Percentiles rank a stretch among this genome's conserved stretches.
Conservation (phyloP, 2,113 vertebrate species). For the Carlito syrichta region DNA sequence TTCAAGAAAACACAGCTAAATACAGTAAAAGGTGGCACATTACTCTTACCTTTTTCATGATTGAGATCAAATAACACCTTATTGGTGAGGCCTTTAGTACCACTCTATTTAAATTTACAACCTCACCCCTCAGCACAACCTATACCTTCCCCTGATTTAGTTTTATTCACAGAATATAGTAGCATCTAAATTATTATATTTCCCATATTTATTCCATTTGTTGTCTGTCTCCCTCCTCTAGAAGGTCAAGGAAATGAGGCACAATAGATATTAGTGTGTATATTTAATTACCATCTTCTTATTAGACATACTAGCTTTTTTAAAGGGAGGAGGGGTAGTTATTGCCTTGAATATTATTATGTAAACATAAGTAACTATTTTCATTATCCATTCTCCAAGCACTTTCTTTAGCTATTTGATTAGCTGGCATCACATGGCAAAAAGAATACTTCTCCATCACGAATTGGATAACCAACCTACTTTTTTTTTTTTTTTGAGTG, state of each 20-base stretch:
- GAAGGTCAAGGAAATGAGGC: not conserved
- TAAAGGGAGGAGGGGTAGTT: not conserved
- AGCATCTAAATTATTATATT: conserved; percentile 9
- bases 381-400: not conserved
- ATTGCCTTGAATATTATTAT: not conserved
- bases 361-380: not conserved
- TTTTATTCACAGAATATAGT: not conserved
- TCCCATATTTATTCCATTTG: not conserved
- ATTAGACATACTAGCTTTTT: not conserved
- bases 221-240: not conserved
- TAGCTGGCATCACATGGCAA: not conserved
- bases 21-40: not conserved
- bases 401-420: not conserved
- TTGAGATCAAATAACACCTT: not conserved
- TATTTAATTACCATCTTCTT: not conserved
- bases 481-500: too few species aligned
- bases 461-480: not conserved
- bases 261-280: not conserved
- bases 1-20: not conserved
- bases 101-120: not conserved
- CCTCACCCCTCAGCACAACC: not conserved
- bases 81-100: not conserved
- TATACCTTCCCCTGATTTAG: not conserved
- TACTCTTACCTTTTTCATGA: not conserved
- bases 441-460: not conserved